Evolutionary conservation across 2,888 invertebrate genomes (phyloP).

Genomic region (Xanthorhoe spadicearia): DNA sequence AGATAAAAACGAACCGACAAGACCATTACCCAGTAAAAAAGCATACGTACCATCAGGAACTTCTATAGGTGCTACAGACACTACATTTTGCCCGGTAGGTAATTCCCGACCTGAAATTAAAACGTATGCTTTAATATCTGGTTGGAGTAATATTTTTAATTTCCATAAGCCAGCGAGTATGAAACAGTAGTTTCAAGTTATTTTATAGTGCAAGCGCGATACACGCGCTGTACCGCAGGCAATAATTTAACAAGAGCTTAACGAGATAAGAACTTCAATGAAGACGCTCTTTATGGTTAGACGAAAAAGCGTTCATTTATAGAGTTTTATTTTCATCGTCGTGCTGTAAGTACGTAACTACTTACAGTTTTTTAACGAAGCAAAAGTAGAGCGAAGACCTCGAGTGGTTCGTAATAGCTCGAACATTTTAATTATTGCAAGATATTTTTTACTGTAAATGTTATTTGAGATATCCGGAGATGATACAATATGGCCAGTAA

Average conservation of each 20-base stretch:
- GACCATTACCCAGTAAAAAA: conserved; percentile 20
- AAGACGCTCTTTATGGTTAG: conserved; percentile 26
- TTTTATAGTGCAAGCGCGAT: conserved; percentile 35
- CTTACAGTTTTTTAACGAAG: conserved; percentile 1
- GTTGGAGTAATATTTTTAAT: conserved; percentile 40
- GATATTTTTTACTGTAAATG: not conserved
- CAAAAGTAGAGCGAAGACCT: conserved; percentile 2
- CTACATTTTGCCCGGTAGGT: conserved; percentile 79
- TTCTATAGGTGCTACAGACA: conserved; percentile 81
- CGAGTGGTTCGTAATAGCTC: not conserved
- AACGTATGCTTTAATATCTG: conserved; percentile 51
- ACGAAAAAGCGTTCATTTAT: conserved; percentile 20
- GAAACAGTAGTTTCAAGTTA: conserved; percentile 39
- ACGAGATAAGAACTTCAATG: conserved; percentile 32
- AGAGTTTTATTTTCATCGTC: conserved; percentile 19
- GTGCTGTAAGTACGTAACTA: conserved; percentile 4
- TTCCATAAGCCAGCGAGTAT: conserved; percentile 36
- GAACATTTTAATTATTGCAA: not conserved
- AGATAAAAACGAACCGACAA: conserved; percentile 13
- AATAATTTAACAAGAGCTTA: conserved; percentile 37
- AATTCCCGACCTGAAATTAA: conserved; percentile 80
- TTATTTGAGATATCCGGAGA: not conserved
- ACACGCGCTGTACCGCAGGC: conserved; percentile 34
- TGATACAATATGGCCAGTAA: not conserved
- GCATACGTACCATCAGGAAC: conserved; percentile 77